Percentiles rank a stretch among this genome's conserved stretches.
Conservation (phyloP, 2,113 vertebrate genomes). For the Toxostoma redivivum region DNA sequence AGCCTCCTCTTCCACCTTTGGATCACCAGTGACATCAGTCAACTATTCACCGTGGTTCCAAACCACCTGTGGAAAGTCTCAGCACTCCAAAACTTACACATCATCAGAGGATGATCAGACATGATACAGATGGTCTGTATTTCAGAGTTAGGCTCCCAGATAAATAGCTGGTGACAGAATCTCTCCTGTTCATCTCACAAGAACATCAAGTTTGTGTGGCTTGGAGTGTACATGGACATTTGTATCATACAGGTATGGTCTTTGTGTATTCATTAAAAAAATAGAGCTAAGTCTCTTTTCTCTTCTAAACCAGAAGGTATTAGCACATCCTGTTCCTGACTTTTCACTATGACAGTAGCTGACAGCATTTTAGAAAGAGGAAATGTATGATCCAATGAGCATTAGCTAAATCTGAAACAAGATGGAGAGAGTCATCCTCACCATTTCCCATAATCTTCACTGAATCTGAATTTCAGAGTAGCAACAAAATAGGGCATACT, state of each 20-base stretch:
- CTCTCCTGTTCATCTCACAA: not conserved
- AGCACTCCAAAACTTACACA: not conserved
- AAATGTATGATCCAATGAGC: not conserved
- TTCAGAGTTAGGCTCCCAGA: not conserved
- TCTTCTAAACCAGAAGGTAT: not conserved
- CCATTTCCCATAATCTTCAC: not conserved
- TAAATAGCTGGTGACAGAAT: not conserved
- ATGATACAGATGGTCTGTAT: not conserved
- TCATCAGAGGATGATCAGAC: not conserved
- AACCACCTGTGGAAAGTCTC: not conserved
- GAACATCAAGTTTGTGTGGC: not conserved
- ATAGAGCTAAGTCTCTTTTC: not conserved
- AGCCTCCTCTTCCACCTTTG: not conserved
- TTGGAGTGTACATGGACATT: not conserved
- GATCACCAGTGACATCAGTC: not conserved
- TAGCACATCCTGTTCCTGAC: not conserved
- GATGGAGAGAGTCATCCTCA: not conserved
- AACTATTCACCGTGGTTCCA: not conserved
- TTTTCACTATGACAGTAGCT: not conserved
- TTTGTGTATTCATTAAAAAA: not conserved
- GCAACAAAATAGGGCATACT: not conserved
- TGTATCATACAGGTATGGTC: not conserved
- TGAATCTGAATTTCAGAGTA: not conserved
- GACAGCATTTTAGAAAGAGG: not conserved
- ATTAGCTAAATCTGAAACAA: constrained; percentile 23